Evolutionary conservation across 2,797 vertebrate genomes (phyloP).

Genomic region (Myotis findleyi): DNA sequence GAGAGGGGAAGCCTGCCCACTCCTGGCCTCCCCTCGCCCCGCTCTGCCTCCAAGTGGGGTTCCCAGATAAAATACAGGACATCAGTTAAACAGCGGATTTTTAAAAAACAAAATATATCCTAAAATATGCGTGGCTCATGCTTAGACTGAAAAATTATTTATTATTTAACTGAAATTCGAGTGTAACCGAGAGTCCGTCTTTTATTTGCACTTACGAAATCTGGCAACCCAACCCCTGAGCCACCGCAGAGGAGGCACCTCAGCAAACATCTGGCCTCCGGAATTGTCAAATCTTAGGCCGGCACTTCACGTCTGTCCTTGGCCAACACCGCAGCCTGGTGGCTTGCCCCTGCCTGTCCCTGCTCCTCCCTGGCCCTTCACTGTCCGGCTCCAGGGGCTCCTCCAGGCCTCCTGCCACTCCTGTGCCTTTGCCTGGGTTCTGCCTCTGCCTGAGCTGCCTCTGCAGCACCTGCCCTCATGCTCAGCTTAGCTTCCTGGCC

Average conservation of each 20-base stretch:
- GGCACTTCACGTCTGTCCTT: background rate
- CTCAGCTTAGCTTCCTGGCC: background rate
- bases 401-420: background rate
- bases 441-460: fast-evolving
- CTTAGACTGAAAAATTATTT: background rate
- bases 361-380: fast-evolving
- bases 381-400: too few species aligned
- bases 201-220: background rate
- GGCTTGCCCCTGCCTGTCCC: background rate
- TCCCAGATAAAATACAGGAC: background rate
- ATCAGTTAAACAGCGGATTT: background rate
- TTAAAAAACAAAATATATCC: background rate
- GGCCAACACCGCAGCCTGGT: background rate
- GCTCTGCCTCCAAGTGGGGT: background rate
- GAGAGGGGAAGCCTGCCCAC: fast-evolving
- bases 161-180: background rate
- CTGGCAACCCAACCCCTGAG: background rate
- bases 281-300: background rate
- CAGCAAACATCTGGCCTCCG: background rate
- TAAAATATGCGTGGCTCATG: background rate
- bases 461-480: fast-evolving
- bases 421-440: background rate
- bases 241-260: background rate
- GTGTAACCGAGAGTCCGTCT: background rate
- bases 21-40: background rate